phyloP scores from a whole-genome alignment of 2,113 vertebrate genomes.

The Leptosomus discolor region DNA sequence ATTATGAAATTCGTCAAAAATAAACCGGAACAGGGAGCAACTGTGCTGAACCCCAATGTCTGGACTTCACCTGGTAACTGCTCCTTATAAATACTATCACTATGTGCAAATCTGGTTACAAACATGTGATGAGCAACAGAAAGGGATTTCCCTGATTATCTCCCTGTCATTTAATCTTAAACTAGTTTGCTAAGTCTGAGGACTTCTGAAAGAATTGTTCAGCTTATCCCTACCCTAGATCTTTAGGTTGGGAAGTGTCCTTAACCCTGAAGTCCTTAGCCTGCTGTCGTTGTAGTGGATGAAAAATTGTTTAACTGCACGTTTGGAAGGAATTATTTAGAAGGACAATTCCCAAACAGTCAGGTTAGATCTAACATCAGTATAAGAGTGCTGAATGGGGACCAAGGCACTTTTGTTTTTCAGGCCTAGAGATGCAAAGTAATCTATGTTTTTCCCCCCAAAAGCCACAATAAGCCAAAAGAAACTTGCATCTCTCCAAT shows the following conservation, averaged over 20 bases:
- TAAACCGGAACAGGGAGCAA: background rate
- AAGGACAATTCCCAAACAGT: background rate
- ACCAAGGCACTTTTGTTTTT: background rate
- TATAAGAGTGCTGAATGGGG: background rate
- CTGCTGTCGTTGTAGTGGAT: fast-evolving
- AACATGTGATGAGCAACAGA: background rate
- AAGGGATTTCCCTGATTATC: background rate
- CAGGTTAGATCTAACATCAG: background rate
- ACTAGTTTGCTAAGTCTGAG: background rate
- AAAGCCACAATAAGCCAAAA: constrained; percentile 55
- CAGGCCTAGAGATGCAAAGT: constrained; percentile 5
- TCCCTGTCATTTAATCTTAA: background rate
- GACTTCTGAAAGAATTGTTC: background rate
- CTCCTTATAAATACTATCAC: background rate
- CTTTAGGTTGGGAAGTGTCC: background rate
- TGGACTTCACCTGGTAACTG: background rate
- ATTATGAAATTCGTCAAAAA: background rate
- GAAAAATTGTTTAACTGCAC: background rate
- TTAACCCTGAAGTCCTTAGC: background rate
- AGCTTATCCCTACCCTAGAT: background rate
- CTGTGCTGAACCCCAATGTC: background rate
- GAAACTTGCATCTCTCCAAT: constrained; percentile 76
- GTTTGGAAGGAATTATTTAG: background rate
- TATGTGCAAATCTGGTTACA: background rate
- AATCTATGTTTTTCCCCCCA: background rate